These are phyloP conservation scores for Oreochromis niloticus DNA, from an alignment of 2,113 vertebrate species.

Conservation along the genomic window DNA sequence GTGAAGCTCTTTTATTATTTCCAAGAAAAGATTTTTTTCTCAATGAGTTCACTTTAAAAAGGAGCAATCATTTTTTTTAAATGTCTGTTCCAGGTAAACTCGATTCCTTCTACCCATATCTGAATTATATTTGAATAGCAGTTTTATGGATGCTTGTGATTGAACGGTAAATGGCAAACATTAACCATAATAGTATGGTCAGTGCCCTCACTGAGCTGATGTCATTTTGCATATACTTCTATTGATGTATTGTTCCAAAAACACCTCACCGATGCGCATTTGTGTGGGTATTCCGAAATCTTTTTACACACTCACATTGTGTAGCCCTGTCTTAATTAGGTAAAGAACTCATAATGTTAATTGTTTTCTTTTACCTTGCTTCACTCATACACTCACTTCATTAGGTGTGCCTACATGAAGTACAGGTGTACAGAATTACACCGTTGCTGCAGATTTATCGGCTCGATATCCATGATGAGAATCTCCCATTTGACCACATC, in stretches of 20 bases:
- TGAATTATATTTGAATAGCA: not conserved
- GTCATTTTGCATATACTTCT: not conserved
- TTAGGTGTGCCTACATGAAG: not conserved
- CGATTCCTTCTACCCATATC: not conserved
- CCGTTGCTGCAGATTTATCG: not conserved
- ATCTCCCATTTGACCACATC: not conserved
- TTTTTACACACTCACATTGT: not conserved
- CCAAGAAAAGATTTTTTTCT: not conserved
- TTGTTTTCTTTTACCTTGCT: not conserved
- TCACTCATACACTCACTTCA: not conserved
- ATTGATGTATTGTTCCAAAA: not conserved
- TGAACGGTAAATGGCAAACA: fast-evolving
- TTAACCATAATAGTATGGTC: not conserved
- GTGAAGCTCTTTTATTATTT: not conserved
- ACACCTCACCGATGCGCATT: not conserved
- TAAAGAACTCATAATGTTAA: not conserved
- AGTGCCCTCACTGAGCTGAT: not conserved
- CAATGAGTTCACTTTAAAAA: not conserved
- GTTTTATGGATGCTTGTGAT: not conserved
- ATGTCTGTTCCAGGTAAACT: not conserved
- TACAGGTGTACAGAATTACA: not conserved
- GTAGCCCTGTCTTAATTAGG: not conserved
- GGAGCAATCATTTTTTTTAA: not conserved
- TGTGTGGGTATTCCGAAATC: not conserved
- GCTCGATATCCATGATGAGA: not conserved